Evolutionary conservation across 2,113 vertebrate species (phyloP).

Genomic region (Microcebus jonahi): DNA sequence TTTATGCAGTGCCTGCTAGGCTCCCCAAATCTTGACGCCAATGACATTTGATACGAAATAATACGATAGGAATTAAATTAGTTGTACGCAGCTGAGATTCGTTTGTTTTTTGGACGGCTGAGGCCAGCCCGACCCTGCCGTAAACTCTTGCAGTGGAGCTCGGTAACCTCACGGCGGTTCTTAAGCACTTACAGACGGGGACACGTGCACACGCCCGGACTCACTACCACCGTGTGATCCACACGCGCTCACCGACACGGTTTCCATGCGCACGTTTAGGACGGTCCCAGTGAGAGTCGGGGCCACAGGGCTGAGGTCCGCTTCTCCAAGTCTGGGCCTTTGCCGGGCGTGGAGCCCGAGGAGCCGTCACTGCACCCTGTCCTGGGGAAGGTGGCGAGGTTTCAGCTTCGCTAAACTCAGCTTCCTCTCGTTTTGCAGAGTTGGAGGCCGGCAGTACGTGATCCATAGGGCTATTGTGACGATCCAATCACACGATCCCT

Average conservation of each 20-base stretch:
- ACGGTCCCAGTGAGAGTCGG: not conserved
- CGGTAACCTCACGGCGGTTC: rapidly evolving
- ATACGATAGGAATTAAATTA: rapidly evolving
- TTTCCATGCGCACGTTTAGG: not conserved
- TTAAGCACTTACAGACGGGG: not conserved
- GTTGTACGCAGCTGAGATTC: rapidly evolving
- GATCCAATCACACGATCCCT: not conserved
- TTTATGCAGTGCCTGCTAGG: too few relatives aligned
- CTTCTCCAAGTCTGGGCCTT: not conserved
- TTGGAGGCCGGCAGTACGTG: not conserved
- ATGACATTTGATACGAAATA: too few relatives aligned
- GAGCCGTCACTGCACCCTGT: rapidly evolving
- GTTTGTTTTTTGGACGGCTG: not conserved
- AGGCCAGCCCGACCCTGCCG: rapidly evolving
- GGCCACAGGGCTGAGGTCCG: not conserved
- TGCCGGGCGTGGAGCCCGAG: rapidly evolving
- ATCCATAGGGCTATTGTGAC: not conserved
- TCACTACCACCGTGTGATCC: rapidly evolving
- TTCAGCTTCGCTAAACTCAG: not conserved
- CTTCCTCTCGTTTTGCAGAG: not conserved
- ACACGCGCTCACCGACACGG: rapidly evolving
- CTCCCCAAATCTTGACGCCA: rapidly evolving
- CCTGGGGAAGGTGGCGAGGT: too few relatives aligned
- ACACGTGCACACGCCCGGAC: rapidly evolving
- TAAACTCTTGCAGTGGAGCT: not conserved